Evolutionary conservation across 2,888 invertebrate genomes (phyloP).

Genomic region (Nowickia ferox): DNA sequence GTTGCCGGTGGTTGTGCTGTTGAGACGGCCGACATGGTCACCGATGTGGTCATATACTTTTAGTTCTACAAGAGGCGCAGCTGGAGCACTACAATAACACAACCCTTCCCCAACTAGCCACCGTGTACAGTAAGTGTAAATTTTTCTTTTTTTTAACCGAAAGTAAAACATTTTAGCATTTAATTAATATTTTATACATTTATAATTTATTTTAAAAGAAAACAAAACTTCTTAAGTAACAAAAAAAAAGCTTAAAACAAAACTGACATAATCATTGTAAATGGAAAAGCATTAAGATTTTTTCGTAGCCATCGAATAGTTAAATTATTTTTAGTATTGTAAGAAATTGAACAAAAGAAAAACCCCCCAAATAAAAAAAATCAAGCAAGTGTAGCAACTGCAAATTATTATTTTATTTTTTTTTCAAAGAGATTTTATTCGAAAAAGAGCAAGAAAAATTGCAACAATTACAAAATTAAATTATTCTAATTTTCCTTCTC

Average conservation of each 20-base stretch:
- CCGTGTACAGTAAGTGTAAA: constrained; percentile 69
- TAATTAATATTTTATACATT: constrained; percentile 48
- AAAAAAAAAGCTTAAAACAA: constrained; percentile 26
- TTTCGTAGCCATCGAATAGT: constrained; percentile 74
- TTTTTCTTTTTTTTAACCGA: not conserved
- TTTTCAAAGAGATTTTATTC: constrained; percentile 33
- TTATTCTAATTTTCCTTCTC: not conserved
- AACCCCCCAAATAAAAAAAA: constrained; percentile 46
- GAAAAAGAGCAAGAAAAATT: constrained; percentile 2
- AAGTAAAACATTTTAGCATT: constrained; percentile 47
- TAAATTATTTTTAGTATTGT: constrained; percentile 71
- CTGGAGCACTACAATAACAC: not conserved
- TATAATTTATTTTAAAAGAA: constrained; percentile 56
- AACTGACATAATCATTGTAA: constrained; percentile 70
- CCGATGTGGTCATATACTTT: constrained; percentile 75
- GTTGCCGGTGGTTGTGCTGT: constrained; percentile 54
- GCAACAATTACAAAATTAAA: constrained; percentile 50
- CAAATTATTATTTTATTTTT: too few relatives aligned
- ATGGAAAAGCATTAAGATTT: constrained; percentile 71
- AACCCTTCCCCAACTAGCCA: constrained; percentile 21
- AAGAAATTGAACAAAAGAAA: constrained; percentile 52
- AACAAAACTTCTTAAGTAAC: constrained; percentile 21
- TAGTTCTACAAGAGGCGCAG: constrained; percentile 50
- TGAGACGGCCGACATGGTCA: constrained; percentile 52
- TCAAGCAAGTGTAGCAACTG: constrained; percentile 16